phyloP scores from a whole-genome alignment of 1,140 invertebrate species.

The Polyergus mexicanus region DNA sequence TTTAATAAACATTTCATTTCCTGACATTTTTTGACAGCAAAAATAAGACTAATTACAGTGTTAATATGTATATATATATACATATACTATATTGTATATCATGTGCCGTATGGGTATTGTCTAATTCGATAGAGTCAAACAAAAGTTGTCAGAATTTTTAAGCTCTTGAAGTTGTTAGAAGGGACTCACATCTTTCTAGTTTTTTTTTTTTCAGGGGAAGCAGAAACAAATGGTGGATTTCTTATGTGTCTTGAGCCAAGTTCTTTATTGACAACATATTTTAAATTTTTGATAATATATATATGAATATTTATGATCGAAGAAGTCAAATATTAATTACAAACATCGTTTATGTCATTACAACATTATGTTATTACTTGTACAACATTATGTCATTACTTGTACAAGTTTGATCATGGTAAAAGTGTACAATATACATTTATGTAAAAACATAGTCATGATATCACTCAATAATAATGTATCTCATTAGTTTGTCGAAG shows the following conservation, averaged over 20 bases:
- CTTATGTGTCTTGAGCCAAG: too few species aligned
- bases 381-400: background rate
- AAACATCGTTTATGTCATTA: slow-evolving; percentile 50
- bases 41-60: too few species aligned
- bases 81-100: too few species aligned
- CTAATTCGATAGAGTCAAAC: background rate
- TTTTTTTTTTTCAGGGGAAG: too few species aligned
- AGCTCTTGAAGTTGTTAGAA: background rate
- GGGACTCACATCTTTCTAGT: background rate
- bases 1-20: too few species aligned
- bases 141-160: background rate
- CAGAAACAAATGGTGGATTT: too few species aligned
- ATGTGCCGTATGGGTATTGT: too few species aligned
- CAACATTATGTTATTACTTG: background rate
- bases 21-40: too few species aligned
- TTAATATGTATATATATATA: too few species aligned
- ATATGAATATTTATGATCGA: background rate
- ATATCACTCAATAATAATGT: slow-evolving; percentile 7
- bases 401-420: slow-evolving; percentile 33
- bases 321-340: slow-evolving; percentile 10
- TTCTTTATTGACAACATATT: slow-evolving; percentile 21
- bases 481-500: slow-evolving; percentile 22
- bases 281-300: background rate
- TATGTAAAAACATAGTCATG: slow-evolving; percentile 37
- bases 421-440: slow-evolving; percentile 39